Conservation (phyloP, 2,797 vertebrate genomes). For the Pangasius krempfi region DNA sequence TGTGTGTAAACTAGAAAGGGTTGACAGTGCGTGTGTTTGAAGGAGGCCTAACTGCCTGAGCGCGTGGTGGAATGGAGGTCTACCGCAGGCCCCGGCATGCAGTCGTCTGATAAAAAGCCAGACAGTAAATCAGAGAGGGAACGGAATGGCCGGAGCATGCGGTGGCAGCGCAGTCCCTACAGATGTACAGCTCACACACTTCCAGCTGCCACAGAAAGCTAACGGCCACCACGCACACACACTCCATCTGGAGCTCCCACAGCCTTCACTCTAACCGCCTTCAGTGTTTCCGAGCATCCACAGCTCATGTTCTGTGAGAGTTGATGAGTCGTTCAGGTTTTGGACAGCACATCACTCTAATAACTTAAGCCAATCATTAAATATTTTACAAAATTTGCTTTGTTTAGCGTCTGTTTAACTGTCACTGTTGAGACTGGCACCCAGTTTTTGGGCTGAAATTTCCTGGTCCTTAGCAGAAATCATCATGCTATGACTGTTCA, state of each 20-base stretch:
- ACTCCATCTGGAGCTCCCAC: slow-evolving; percentile 40
- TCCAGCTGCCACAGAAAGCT: slow-evolving; percentile 62
- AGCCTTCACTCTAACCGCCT: slow-evolving; percentile 44
- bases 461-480: neutral
- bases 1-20: slow-evolving; percentile 11
- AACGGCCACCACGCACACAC: slow-evolving; percentile 55
- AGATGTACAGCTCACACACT: slow-evolving; percentile 58
- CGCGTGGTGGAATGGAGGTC: slow-evolving; percentile 46
- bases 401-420: neutral
- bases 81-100: slow-evolving; percentile 58
- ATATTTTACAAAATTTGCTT: too few species aligned
- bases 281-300: slow-evolving; percentile 18
- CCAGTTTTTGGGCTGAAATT: neutral
- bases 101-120: slow-evolving; percentile 66
- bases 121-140: slow-evolving; percentile 72
- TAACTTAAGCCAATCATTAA: neutral
- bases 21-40: slow-evolving; percentile 39
- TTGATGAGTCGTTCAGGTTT: neutral
- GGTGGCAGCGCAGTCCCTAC: slow-evolving; percentile 61
- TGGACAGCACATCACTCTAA: neutral
- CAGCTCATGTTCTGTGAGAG: slow-evolving; percentile 8
- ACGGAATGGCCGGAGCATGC: slow-evolving; percentile 60
- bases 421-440: neutral
- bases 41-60: slow-evolving; percentile 57
- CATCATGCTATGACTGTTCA: neutral